phyloP scores from a whole-genome alignment of 2,113 vertebrate genomes.

The Propithecus coquereli region DNA sequence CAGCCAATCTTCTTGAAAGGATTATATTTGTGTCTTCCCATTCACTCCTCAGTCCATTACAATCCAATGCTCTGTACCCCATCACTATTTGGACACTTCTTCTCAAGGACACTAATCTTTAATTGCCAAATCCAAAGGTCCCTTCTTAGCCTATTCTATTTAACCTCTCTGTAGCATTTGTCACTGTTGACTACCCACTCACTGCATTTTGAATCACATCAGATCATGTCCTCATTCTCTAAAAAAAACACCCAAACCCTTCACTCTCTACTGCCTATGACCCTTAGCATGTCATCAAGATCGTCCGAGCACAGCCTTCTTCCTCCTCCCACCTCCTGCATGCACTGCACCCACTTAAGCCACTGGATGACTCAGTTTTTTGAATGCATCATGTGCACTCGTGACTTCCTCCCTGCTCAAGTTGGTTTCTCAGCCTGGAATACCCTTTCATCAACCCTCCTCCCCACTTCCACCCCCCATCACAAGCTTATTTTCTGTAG shows the following conservation, averaged over 20 bases:
- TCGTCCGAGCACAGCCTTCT: background rate
- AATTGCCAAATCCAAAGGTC: background rate
- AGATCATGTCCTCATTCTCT: background rate
- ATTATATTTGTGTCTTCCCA: background rate
- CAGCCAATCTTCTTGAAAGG: slow-evolving; percentile 2
- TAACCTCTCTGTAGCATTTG: background rate
- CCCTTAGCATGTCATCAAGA: background rate
- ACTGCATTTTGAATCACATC: background rate
- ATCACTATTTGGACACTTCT: background rate
- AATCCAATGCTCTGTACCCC: background rate
- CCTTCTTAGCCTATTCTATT: background rate
- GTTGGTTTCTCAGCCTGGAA: background rate
- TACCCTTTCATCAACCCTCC: background rate
- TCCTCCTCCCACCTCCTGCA: background rate
- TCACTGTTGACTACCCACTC: background rate
- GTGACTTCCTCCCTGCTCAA: background rate
- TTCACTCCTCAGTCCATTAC: background rate
- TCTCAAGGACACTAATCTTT: background rate
- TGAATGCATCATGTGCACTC: background rate
- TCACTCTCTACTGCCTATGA: background rate
- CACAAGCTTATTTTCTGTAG: background rate
- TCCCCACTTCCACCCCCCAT: background rate
- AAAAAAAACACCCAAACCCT: background rate
- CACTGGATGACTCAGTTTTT: slow-evolving; percentile 55
- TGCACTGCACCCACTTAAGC: background rate